Evolutionary conservation across 2,113 vertebrate species (phyloP), one percentile per base, ranked within the genome.

Genomic region (Stigmatopora argus): DNA sequence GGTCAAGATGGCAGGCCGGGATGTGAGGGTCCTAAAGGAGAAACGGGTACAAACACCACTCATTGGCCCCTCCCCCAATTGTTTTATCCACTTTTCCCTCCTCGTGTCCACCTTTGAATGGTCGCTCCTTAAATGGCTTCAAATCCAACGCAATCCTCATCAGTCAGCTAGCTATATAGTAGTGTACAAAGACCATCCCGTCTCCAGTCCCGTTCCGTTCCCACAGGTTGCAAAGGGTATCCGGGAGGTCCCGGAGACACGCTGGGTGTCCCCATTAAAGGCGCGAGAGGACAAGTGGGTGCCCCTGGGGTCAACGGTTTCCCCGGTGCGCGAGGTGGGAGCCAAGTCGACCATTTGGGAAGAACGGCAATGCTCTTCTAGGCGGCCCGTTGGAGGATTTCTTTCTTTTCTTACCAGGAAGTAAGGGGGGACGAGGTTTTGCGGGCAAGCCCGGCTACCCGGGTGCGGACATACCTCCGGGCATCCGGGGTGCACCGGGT

Each of bases 271-370:
- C 2, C 0, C 5, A 72, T 87, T 17, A 88, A 85, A 78, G 89
- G 89, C 34, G 6, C 0, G 0, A 26, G 0, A 5, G 91, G 91
- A 14, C 2, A 1, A 15, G 14, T 5, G 18, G 90, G 88, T 63
- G 2, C 15, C 0, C 0, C 5, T 0, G 87, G 89, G 14, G 2
- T 8, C 7, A 18, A 1, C 0, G 90, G 90, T 21, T 80, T 82
- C 13, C 3, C 70, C 53, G 90, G 90, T 65, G 66, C 70, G 49
- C 74, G 84, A 89, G 90, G 90, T 91, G 15, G 78, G 72, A 61
- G 38, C 58, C 4, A 14, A 61, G 41, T 61, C 1, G 45, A 23
- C 9, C 56, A 38, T 61, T 65, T 26, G 18, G 23, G 47, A 0
- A 14, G 18, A 52, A 19, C 1, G 31, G 62, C 19, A 59, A 48